Conservation (phyloP, 1,140 invertebrate species). For the Macrosteles quadrilineatus region DNA sequence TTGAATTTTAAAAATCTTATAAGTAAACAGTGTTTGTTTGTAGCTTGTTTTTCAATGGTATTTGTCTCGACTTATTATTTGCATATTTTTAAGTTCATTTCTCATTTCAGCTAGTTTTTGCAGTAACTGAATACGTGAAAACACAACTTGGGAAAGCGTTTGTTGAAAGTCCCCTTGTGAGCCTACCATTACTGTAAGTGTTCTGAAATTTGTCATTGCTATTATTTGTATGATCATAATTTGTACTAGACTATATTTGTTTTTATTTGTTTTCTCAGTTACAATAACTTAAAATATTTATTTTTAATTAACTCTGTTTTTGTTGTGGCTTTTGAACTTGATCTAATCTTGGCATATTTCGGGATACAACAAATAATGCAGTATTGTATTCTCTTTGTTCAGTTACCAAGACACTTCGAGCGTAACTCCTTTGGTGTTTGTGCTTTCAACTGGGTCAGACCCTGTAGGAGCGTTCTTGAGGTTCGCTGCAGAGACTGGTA, state of each 20-base stretch:
- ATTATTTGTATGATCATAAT: not conserved
- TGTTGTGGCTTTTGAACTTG: no score
- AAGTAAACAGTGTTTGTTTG: no score
- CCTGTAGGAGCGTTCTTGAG: conserved; percentile 78
- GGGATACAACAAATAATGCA: no score
- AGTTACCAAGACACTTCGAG: conserved; percentile 73
- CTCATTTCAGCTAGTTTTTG: conserved; percentile 63
- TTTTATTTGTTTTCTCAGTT: no score
- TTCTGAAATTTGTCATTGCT: not conserved
- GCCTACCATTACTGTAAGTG: conserved; percentile 67
- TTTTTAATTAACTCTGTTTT: no score
- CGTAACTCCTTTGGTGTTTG: conserved; percentile 79
- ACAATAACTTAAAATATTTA: no score
- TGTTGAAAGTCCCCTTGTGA: conserved; percentile 72
- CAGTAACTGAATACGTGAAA: conserved; percentile 75
- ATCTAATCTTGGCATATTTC: no score
- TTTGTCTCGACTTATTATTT: no score
- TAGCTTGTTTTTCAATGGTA: no score
- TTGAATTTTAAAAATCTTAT: no score
- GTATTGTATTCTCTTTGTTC: no score
- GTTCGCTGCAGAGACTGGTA: conserved; percentile 79
- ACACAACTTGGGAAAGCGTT: conserved; percentile 74
- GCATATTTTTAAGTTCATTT: no score
- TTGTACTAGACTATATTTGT: not conserved
- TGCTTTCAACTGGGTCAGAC: conserved; percentile 89